phyloP scores from a whole-genome alignment of 1,140 invertebrate species.

The Sycophila sp. region DNA sequence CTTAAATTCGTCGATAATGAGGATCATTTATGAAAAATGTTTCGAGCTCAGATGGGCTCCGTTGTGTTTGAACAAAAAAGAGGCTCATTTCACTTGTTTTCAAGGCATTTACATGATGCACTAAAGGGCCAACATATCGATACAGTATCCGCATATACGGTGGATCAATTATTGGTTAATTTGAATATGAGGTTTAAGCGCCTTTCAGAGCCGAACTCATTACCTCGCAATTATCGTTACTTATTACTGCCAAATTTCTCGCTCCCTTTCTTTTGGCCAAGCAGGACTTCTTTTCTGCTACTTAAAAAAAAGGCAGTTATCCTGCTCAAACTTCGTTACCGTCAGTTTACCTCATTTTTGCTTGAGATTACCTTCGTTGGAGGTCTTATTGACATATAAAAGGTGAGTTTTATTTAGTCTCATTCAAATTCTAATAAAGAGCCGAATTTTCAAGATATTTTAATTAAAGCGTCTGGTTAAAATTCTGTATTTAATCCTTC shows the following conservation, averaged over 20 bases:
- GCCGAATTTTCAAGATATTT: too few relatives aligned
- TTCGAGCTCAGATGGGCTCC: conserved; percentile 31
- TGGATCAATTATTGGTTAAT: conserved; percentile 62
- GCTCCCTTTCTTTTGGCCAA: not conserved
- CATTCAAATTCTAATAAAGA: too few relatives aligned
- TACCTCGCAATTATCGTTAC: conserved; percentile 64
- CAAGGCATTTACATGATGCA: conserved; percentile 63
- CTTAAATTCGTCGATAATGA: conserved; percentile 25
- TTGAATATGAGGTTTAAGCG: conserved; percentile 60
- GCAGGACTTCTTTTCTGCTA: not conserved
- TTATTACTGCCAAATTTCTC: conserved; percentile 56
- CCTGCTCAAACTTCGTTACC: not conserved
- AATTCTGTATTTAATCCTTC: too few relatives aligned
- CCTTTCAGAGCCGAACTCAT: conserved; percentile 49
- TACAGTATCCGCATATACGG: conserved; percentile 27
- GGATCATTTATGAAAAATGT: conserved; percentile 25
- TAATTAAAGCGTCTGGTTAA: too few relatives aligned
- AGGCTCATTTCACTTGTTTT: too few relatives aligned
- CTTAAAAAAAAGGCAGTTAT: too few relatives aligned
- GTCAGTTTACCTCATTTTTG: not conserved
- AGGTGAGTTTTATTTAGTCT: too few relatives aligned
- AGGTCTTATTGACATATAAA: too few relatives aligned
- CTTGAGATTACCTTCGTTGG: too few relatives aligned
- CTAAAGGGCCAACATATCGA: conserved; percentile 49
- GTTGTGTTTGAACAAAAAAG: not conserved